These are phyloP conservation scores for Emydocephalus ijimae DNA, from an alignment of 2,113 vertebrate genomes.

Conservation along the genomic window DNA sequence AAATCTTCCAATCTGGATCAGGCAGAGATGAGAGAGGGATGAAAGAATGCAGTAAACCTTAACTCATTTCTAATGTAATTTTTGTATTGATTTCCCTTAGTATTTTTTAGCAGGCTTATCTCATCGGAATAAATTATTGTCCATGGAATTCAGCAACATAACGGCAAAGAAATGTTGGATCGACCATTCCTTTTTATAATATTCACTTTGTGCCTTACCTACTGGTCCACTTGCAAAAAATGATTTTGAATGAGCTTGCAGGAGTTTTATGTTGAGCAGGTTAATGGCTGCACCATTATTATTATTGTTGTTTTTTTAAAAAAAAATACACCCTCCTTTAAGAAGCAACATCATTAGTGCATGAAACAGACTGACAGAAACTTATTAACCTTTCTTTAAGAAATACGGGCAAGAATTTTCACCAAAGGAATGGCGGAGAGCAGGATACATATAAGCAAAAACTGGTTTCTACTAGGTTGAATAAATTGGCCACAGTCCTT, in stretches of 20 bases:
- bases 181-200: rapidly evolving
- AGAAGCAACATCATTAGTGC: neutral
- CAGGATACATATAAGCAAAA: neutral
- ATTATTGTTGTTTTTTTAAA: too few relatives aligned
- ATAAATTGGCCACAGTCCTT: too few relatives aligned
- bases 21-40: neutral
- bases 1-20: neutral
- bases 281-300: neutral
- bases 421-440: neutral
- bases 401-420: neutral
- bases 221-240: neutral
- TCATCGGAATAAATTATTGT: neutral
- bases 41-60: neutral
- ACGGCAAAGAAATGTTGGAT: neutral
- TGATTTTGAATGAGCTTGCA: neutral
- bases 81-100: neutral
- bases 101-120: conserved; percentile 6
- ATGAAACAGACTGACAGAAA: neutral
- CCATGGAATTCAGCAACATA: neutral
- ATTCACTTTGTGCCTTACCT: rapidly evolving
- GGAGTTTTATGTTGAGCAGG: neutral
- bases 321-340: neutral
- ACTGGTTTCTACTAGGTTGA: too few relatives aligned
- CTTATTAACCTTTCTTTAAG: neutral
- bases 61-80: neutral